A percentile compares a stretch with the other conserved stretches of the same genome.
phyloP scores from a whole-genome alignment of 2,113 vertebrate species.

The Limnothrissa miodon region DNA sequence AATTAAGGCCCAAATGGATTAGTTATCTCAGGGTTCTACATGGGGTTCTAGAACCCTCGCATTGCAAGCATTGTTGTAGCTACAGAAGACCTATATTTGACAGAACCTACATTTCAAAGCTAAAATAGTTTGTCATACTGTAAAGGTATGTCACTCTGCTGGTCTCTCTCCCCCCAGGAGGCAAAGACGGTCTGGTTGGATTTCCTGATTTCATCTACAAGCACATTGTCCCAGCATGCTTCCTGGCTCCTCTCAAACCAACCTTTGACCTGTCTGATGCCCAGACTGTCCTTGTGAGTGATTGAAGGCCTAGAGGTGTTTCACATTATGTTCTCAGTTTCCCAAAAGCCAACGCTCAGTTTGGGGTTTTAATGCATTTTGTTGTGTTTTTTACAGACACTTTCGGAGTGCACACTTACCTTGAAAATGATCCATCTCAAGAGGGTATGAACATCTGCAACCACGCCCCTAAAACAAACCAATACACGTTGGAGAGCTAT shows the following conservation, averaged over 20 bases:
- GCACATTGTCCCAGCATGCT: slow-evolving; percentile 95
- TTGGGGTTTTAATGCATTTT: background rate
- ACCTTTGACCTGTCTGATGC: slow-evolving; percentile 96
- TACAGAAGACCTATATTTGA: background rate
- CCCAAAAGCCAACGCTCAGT: background rate
- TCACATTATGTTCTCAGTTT: background rate
- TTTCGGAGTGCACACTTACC: slow-evolving; percentile 91
- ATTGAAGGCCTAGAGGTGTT: background rate
- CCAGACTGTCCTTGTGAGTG: slow-evolving; percentile 88
- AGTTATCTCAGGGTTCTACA: no score
- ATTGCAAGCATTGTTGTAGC: background rate
- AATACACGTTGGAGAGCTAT: background rate
- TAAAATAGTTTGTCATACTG: background rate
- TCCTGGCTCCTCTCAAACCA: slow-evolving; percentile 93
- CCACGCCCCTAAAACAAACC: background rate
- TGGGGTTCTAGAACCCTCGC: no score
- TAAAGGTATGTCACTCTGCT: background rate
- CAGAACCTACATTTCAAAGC: background rate
- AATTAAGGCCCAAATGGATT: no score
- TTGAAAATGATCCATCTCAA: slow-evolving; percentile 97
- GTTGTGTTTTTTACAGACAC: slow-evolving; percentile 71
- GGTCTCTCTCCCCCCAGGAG: slow-evolving; percentile 69
- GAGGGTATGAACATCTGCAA: slow-evolving; percentile 74
- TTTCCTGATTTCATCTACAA: slow-evolving; percentile 98
- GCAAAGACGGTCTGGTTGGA: slow-evolving; percentile 92